These are phyloP conservation scores for Luidia sarsii DNA, from an alignment of 53 echinoderm and acorn worm genomes.

Conservation along the genomic window DNA sequence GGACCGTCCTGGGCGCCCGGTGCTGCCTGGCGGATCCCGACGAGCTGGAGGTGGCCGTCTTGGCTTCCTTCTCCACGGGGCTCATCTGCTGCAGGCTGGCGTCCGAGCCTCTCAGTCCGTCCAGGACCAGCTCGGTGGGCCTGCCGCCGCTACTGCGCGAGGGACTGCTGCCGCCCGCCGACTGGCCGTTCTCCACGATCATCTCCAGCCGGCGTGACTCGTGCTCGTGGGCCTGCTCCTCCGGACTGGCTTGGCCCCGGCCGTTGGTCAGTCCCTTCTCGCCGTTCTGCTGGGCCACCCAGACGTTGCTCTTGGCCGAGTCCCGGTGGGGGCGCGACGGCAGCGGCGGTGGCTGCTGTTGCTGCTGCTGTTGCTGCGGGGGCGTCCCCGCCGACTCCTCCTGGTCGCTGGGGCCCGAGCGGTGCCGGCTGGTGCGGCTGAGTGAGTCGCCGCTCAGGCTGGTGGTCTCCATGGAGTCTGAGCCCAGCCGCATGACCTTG, in stretches of 20 bases:
- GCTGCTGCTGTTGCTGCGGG: conserved; percentile 84
- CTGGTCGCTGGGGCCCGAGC: conserved; percentile 58
- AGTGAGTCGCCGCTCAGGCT: conserved; percentile 95
- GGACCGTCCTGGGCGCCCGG: conserved; percentile 91
- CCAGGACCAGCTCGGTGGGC: conserved; percentile 52
- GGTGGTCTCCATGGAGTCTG: conserved; percentile 98
- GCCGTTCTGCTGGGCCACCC: conserved; percentile 48
- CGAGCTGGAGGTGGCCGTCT: conserved; percentile 43
- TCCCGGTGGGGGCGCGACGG: conserved; percentile 36
- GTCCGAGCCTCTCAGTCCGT: conserved; percentile 30
- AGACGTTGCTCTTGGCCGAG: conserved; percentile 46
- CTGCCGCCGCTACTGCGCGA: conserved; percentile 56
- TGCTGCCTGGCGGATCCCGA: conserved; percentile 61
- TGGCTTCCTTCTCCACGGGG: conserved; percentile 37
- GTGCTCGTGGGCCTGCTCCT: conserved; percentile 32
- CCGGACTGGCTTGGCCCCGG: conserved; percentile 27
- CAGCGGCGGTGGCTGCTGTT: conserved; percentile 67
- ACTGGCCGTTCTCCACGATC: conserved; percentile 50
- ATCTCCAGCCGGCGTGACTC: conserved; percentile 59
- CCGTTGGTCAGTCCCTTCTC: conserved; percentile 50
- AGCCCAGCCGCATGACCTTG: conserved; percentile 97
- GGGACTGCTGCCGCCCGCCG: conserved; percentile 49
- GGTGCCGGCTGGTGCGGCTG: conserved; percentile 73
- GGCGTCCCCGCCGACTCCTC: conserved; percentile 68
- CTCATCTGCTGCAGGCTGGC: conserved; percentile 27